phyloP scores from a whole-genome alignment of 1,140 invertebrate genomes.

The Lanistes nyassanus region DNA sequence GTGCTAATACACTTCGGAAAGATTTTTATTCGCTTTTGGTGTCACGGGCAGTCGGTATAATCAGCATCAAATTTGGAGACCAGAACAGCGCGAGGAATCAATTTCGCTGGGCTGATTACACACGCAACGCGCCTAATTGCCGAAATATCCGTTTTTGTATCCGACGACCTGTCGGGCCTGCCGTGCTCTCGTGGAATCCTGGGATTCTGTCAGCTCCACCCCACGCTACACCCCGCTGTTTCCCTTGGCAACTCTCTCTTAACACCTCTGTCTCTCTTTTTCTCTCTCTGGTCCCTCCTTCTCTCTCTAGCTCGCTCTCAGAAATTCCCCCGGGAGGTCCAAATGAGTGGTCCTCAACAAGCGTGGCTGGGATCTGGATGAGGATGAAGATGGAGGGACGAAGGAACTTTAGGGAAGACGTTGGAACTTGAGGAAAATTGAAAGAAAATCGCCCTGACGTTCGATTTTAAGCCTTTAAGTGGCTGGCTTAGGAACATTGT shows the following conservation, averaged over 20 bases:
- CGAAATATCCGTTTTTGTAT: slow-evolving; percentile 19
- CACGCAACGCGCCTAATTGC: slow-evolving; percentile 30
- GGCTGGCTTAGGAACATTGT: no score
- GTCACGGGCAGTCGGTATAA: slow-evolving; percentile 15
- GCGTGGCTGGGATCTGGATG: no score
- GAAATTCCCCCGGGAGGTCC: no score
- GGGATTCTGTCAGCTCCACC: no score
- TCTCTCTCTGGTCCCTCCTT: background rate
- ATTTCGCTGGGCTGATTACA: slow-evolving; percentile 25
- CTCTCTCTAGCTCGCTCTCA: background rate
- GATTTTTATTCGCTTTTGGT: slow-evolving; percentile 25
- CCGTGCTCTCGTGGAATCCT: no score
- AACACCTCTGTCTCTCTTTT: background rate
- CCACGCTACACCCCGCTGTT: no score
- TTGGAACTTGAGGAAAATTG: no score
- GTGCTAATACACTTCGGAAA: slow-evolving; percentile 24
- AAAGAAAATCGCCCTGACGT: no score
- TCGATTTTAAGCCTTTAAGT: no score
- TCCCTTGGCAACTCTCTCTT: slow-evolving; percentile 1
- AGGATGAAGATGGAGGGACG: no score
- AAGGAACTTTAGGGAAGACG: no score
- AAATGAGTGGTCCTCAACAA: no score
- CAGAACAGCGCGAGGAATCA: slow-evolving; percentile 7
- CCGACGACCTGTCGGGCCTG: slow-evolving; percentile 4
- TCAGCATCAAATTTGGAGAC: slow-evolving; percentile 16